Conservation (phyloP, 2,888 invertebrate species). For the Saturnia pavonia region DNA sequence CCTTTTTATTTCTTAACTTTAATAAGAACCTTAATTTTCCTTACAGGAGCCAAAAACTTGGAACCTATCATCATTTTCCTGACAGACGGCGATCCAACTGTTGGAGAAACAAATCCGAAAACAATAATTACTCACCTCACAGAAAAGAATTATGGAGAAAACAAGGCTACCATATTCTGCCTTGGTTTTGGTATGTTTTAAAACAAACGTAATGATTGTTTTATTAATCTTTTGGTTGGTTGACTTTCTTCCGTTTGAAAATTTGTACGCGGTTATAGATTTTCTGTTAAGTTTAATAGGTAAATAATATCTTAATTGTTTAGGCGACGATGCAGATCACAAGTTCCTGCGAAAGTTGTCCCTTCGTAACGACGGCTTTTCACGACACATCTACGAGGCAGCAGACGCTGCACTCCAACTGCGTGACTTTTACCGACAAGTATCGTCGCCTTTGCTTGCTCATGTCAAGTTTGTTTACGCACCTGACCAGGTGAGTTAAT, state of each 20-base stretch:
- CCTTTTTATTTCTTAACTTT: neutral
- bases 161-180: constrained; percentile 82
- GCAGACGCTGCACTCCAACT: constrained; percentile 86
- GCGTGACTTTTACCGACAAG: constrained; percentile 84
- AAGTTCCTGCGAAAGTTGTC: constrained; percentile 85
- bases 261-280: neutral
- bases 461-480: constrained; percentile 85
- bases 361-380: constrained; percentile 84
- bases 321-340: constrained; percentile 84
- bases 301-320: neutral
- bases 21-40: constrained; percentile 3
- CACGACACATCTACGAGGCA: constrained; percentile 87
- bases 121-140: constrained; percentile 77
- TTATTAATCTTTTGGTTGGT: neutral
- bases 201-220: neutral
- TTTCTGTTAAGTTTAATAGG: too few species aligned
- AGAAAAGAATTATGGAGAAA: constrained; percentile 72
- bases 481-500: constrained; percentile 67
- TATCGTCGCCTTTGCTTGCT: constrained; percentile 85
- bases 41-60: constrained; percentile 50
- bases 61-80: constrained; percentile 85
- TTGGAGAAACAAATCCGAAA: constrained; percentile 77
- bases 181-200: constrained; percentile 84
- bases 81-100: constrained; percentile 85
- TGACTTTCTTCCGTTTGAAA: neutral